Percentiles rank a stretch among this genome's conserved stretches.
Conservation (phyloP, 2,113 vertebrate genomes). For the Onychostoma macrolepis region DNA sequence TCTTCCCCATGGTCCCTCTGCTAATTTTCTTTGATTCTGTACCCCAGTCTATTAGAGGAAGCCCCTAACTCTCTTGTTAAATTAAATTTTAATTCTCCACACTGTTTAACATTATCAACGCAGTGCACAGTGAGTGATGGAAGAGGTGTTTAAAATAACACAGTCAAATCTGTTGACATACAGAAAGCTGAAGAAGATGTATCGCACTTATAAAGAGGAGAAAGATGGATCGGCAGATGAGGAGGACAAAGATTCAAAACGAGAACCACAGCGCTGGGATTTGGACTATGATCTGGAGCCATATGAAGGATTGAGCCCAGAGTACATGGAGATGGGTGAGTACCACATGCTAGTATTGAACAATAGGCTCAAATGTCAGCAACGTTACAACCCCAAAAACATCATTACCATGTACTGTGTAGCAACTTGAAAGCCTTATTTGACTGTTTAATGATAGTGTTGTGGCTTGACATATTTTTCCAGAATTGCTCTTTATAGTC, state of each 20-base stretch:
- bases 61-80: neutral
- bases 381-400: neutral
- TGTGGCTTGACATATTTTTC: neutral
- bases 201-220: slow-evolving; percentile 89
- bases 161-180: neutral
- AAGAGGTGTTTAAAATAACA: neutral
- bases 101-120: neutral
- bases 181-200: slow-evolving; percentile 95
- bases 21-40: neutral
- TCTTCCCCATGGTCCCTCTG: neutral
- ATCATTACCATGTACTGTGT: neutral
- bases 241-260: slow-evolving; percentile 74
- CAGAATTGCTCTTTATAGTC: neutral
- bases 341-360: neutral
- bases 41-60: neutral
- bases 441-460: neutral
- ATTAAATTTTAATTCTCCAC: neutral
- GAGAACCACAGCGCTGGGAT: slow-evolving; percentile 87
- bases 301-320: slow-evolving; percentile 89
- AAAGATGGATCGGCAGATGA: slow-evolving; percentile 67
- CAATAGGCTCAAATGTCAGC: neutral
- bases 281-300: slow-evolving; percentile 90
- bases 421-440: neutral
- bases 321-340: slow-evolving; percentile 99
- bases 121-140: neutral